Evolutionary conservation across 2,888 invertebrate genomes (phyloP), one percentile per base, ranked within the genome.

Genomic region (Sisyra terminalis): DNA sequence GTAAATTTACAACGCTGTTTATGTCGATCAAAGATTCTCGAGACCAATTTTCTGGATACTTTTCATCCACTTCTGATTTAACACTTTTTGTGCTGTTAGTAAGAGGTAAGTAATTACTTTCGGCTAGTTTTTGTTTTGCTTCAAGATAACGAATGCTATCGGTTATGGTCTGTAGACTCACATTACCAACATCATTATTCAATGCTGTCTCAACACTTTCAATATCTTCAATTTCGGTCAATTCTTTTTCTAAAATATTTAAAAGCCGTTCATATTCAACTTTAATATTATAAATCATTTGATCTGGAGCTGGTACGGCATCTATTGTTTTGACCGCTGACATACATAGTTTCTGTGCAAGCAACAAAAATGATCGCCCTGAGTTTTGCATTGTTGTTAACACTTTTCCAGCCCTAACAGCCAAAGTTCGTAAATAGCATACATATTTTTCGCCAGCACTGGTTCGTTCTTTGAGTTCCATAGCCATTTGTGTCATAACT

Each of bases 41-140:
- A 2, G 65, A 64, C 51, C 61, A 55, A 50, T 61, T 63, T 47
- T 65, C 65, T 1, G 66, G 66, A 52, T 65, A 66, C 49, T 64
- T 65, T 51, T 65, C 65, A 46, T 65, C 62, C 3, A 64, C 50
- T 44, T 64, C 64, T n/a, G 57, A 58, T 45, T 60, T 61, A 4
- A 59, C 53, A 46, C 57, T 57, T 46, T 55, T 60, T 24, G 52
- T 52, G 31, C 54, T 57, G 45, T 52, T 56, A 1, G 52, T 50
- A 1, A 50, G 49, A 13, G 55, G 53, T 3, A 51, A 47, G 15
- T 45, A 39, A 44, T 46, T 46, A 46, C 51, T 48, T 46, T 57
- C 50, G 6, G 36, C 13, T 29, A 13, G 44, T 43, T 50, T 48
- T 35, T 51, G 51, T 38, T 49, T 56, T 0, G 51, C 48, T 50